These are phyloP conservation scores for Chromobotia macracanthus DNA, from an alignment of 2,797 vertebrate genomes.

Conservation along the genomic window DNA sequence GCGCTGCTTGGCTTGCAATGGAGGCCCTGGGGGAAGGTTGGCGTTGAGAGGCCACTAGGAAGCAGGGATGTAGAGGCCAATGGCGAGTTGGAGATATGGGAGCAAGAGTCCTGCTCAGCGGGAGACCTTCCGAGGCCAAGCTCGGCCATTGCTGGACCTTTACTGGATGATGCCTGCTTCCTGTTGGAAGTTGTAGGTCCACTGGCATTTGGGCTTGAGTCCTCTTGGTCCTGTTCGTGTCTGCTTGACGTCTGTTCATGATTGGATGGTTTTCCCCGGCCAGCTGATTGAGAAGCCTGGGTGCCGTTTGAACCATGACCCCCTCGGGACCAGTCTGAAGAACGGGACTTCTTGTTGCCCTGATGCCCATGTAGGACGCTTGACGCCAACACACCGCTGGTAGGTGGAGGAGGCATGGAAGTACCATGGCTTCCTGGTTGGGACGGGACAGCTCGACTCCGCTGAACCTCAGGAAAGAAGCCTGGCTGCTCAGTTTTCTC, in stretches of 20 bases:
- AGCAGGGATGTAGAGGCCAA: constrained; percentile 92
- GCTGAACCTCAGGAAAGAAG: constrained; percentile 70
- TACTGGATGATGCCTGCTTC: constrained; percentile 74
- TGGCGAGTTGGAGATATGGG: constrained; percentile 81
- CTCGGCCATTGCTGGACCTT: constrained; percentile 56
- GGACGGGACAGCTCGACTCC: constrained; percentile 58
- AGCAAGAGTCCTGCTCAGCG: constrained; percentile 69
- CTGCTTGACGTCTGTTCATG: constrained; percentile 84
- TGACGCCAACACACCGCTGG: constrained; percentile 71
- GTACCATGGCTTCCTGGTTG: constrained; percentile 60
- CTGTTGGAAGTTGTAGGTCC: constrained; percentile 70
- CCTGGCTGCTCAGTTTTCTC: constrained; percentile 65
- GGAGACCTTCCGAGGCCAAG: constrained; percentile 63
- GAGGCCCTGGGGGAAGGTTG: constrained; percentile 85
- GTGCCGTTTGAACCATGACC: constrained; percentile 70
- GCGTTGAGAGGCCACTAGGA: constrained; percentile 81
- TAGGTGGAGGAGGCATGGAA: constrained; percentile 69
- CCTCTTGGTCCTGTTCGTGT: constrained; percentile 85
- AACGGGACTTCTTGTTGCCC: constrained; percentile 83
- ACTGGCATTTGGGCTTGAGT: constrained; percentile 77
- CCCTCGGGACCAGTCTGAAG: constrained; percentile 84
- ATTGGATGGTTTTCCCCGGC: constrained; percentile 81
- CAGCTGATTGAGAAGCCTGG: constrained; percentile 61
- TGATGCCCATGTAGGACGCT: constrained; percentile 80
- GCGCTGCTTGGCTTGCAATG: constrained; percentile 82